phyloP scores from a whole-genome alignment of 1,140 invertebrate genomes.

The Solenopsis invicta region DNA sequence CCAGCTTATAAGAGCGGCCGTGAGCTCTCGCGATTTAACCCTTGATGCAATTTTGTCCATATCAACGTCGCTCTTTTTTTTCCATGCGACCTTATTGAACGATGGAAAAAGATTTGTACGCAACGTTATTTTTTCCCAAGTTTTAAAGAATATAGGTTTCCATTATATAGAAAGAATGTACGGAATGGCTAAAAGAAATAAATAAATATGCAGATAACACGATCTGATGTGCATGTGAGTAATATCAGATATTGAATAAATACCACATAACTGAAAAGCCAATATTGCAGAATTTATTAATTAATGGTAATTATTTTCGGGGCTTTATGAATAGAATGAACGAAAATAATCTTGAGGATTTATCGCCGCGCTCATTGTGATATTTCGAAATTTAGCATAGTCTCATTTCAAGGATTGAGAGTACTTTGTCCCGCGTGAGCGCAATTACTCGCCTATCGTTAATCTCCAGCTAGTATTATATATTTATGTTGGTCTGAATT shows the following conservation, averaged over 20 bases:
- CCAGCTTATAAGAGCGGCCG: slow-evolving; percentile 9
- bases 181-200: neutral
- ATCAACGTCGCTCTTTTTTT: neutral
- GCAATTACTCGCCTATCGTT: slow-evolving; percentile 17
- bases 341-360: neutral
- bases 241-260: slow-evolving; percentile 16
- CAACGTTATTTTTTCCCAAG: neutral
- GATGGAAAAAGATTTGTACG: neutral
- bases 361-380: neutral
- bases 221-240: neutral
- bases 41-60: neutral
- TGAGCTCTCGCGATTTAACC: slow-evolving; percentile 18
- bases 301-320: neutral
- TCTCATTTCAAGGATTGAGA: neutral
- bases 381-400: neutral
- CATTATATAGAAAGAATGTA: neutral
- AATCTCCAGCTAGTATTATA: slow-evolving; percentile 9
- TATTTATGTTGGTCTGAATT: slow-evolving; percentile 43
- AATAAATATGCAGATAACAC: neutral
- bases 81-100: neutral
- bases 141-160: neutral
- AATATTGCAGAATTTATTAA: slow-evolving; percentile 29
- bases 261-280: neutral
- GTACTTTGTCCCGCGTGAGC: neutral
- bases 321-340: neutral